Base-by-base conservation (phyloP, 1,140 invertebrate genomes). In the Agraylea sexmaculata region DNA sequence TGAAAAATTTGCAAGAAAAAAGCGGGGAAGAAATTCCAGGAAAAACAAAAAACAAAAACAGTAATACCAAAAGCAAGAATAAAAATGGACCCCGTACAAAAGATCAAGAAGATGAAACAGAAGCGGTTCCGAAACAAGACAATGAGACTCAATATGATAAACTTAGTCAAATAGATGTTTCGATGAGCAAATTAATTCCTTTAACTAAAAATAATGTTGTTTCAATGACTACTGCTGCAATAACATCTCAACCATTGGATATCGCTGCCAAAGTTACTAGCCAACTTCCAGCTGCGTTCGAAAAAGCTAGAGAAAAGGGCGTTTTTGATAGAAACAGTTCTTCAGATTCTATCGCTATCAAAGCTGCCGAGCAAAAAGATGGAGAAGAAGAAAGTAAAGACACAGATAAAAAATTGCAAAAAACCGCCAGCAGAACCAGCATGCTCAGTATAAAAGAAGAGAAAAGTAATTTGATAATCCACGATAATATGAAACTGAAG, bases 151-250 rank as follows among this genome's bases (percentile, higher is more conserved):
- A 68, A 31, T 66, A 61, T 45, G 65, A 68, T 28, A 49, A 49
- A 33, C n/a, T 37, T 7, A 49, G 43, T 22, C 33, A 43, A 10
- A n/a, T 44, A 11, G 40, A 36, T 40, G 60, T 61, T 52, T 40
- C 50, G 3, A 37, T 40, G 4, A 56, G 49, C 15, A 64, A 60
- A 36, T 43, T 66, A 17, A 58, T 68, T 19, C 58, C 66, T 30
- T 37, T 68, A 17, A 68, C 64, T 4, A 68, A 66, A 46, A 61
- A 58, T 44, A 68, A 57, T 47, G 51, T 68, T 25, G 56, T 70
- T 20, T 70, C 67, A 15, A 70, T 70, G 67, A 68, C 67, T 4
- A 68, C 67, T 5, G 67, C 67, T 4, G 66, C 66, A 19, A 69
- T 69, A 20, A 66, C 68, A 22, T 59, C 66, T 7, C 64, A 68